These are phyloP conservation scores for Charina bottae DNA, from an alignment of 2,113 vertebrate genomes.

Conservation along the genomic window DNA sequence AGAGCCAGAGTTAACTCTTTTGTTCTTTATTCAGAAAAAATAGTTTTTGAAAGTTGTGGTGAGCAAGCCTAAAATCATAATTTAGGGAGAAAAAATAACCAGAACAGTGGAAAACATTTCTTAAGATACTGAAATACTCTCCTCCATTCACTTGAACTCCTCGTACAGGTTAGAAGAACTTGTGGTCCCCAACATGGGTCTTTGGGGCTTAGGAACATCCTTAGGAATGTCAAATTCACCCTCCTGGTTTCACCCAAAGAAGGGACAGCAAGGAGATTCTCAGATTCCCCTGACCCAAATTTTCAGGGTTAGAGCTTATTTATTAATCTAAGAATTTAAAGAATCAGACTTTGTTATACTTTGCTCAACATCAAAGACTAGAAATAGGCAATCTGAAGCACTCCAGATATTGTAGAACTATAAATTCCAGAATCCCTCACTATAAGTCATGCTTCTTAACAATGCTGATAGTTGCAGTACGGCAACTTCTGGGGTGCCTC, in stretches of 20 bases:
- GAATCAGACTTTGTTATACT: not conserved
- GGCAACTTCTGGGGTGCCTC: not conserved
- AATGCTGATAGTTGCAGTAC: not conserved
- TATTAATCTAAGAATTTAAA: not conserved
- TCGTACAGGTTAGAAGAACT: not conserved
- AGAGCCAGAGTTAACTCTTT: not conserved
- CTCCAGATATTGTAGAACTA: not conserved
- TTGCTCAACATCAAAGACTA: not conserved
- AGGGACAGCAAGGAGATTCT: not conserved
- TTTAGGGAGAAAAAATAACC: not conserved
- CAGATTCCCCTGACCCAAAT: not conserved
- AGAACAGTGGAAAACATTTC: not conserved
- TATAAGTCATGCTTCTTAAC: not conserved
- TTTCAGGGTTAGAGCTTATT: not conserved
- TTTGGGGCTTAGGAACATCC: not conserved
- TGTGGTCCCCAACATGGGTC: not conserved
- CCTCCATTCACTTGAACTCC: not conserved
- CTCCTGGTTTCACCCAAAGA: not conserved
- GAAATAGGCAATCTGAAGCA: not conserved
- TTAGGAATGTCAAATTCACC: not conserved
- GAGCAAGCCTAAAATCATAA: not conserved
- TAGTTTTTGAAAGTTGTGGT: not conserved
- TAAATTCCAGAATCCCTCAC: not conserved
- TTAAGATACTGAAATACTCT: not conserved
- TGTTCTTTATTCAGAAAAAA: not conserved